Evolutionary conservation across 2,113 vertebrate genomes (phyloP).

Genomic region (Camarhynchus parvulus): DNA sequence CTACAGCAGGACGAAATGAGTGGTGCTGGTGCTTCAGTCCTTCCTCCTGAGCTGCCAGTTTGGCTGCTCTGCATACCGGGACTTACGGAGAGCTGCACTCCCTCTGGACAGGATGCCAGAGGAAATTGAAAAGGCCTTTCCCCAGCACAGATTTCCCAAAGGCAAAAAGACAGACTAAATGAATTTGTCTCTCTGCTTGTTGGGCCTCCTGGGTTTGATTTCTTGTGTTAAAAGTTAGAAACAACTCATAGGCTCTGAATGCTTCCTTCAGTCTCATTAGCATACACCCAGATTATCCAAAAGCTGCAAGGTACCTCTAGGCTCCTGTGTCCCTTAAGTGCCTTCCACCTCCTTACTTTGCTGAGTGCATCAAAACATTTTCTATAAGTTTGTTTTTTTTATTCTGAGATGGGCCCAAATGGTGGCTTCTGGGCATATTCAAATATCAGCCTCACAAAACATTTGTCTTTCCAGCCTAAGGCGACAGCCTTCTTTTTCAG

Average conservation of each 20-base stretch:
- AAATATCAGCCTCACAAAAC: background rate
- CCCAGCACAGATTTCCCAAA: background rate
- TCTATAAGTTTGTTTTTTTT: background rate
- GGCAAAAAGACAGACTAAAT: background rate
- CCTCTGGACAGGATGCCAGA: background rate
- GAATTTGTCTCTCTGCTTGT: background rate
- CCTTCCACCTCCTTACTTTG: background rate
- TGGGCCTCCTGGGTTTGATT: background rate
- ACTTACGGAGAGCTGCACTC: background rate
- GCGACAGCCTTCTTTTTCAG: background rate
- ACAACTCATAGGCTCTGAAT: background rate
- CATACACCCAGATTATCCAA: background rate
- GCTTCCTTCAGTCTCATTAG: background rate
- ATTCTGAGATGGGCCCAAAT: background rate
- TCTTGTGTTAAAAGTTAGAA: background rate
- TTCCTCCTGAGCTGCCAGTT: background rate
- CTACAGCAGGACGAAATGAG: background rate
- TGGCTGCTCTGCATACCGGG: background rate
- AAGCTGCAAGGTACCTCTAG: background rate
- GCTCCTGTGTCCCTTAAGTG: background rate
- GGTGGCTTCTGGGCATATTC: background rate
- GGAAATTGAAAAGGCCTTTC: background rate
- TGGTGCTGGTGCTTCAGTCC: background rate
- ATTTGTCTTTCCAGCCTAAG: background rate
- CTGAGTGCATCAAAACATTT: background rate